These are phyloP conservation scores for Pachypsylla venusta DNA, from an alignment of 1,140 invertebrate species.

Conservation along the genomic window DNA sequence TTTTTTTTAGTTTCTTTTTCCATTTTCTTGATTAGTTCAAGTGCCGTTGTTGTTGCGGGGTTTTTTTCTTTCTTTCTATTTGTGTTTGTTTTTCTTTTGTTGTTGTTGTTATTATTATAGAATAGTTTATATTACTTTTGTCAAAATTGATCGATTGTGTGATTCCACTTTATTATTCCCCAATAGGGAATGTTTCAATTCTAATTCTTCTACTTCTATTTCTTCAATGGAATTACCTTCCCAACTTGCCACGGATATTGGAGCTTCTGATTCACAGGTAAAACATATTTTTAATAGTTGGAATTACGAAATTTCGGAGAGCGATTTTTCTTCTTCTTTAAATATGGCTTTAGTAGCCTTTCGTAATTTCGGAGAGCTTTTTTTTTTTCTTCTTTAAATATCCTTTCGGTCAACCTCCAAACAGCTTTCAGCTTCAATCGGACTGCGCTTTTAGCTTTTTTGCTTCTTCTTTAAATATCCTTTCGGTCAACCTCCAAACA, in stretches of 20 bases:
- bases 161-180: slow-evolving; percentile 5
- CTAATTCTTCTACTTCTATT: neutral
- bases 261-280: neutral
- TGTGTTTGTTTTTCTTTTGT: neutral
- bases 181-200: slow-evolving; percentile 7
- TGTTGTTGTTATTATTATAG: neutral
- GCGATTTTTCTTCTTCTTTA: too few relatives aligned
- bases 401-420: too few relatives aligned
- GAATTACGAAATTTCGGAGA: too few relatives aligned
- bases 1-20: neutral
- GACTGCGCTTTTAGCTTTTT: too few relatives aligned
- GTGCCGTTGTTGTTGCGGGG: neutral
- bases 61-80: neutral
- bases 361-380: too few relatives aligned
- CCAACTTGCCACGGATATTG: slow-evolving; percentile 5
- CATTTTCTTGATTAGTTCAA: neutral
- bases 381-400: too few relatives aligned
- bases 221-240: slow-evolving; percentile 5
- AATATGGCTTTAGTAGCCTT: too few relatives aligned
- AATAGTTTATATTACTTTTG: neutral
- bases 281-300: too few relatives aligned
- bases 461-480: too few relatives aligned
- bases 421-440: too few relatives aligned
- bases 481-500: too few relatives aligned
- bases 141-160: slow-evolving; percentile 5